A percentile compares a stretch with the other conserved stretches of the same genome.
Conservation (phyloP, 92 coral and sea anemone genomes). For the Plumapathes pennacea region DNA sequence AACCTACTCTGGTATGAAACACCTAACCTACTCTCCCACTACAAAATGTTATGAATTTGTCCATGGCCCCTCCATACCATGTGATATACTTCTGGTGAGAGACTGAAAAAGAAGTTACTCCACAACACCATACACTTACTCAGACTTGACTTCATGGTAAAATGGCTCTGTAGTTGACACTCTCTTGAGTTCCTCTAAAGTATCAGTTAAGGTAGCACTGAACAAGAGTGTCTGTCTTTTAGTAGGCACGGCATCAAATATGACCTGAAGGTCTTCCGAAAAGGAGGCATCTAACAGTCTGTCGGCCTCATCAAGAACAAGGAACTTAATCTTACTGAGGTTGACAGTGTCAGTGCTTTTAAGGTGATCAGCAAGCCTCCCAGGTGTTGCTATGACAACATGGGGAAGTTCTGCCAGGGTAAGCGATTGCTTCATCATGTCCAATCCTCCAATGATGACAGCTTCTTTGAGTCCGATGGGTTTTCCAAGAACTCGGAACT, state of each 20-base stretch:
- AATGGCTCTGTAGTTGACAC: conserved; percentile 82
- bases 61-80: too few relatives aligned
- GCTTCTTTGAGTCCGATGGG: conserved; percentile 85
- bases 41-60: too few relatives aligned
- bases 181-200: conserved; percentile 77
- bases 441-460: conserved; percentile 88
- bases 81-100: too few relatives aligned
- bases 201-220: conserved; percentile 94
- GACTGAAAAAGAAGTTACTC: too few relatives aligned
- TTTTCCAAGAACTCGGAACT: conserved; percentile 88
- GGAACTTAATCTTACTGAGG: conserved; percentile 70
- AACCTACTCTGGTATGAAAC: too few relatives aligned
- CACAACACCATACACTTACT: conserved; percentile 62
- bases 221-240: conserved; percentile 91
- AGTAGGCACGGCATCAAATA: conserved; percentile 78
- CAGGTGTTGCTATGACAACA: conserved; percentile 99
- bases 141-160: conserved; percentile 82
- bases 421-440: conserved; percentile 96
- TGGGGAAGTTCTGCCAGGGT: conserved; percentile 83
- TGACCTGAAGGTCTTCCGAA: conserved; percentile 82
- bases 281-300: conserved; percentile 90
- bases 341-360: conserved; percentile 89
- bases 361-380: conserved; percentile 95
- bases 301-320: conserved; percentile 95
- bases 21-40: too few relatives aligned